Conservation (phyloP, 1,140 invertebrate species). For the Lepidotrigona ventralis region DNA sequence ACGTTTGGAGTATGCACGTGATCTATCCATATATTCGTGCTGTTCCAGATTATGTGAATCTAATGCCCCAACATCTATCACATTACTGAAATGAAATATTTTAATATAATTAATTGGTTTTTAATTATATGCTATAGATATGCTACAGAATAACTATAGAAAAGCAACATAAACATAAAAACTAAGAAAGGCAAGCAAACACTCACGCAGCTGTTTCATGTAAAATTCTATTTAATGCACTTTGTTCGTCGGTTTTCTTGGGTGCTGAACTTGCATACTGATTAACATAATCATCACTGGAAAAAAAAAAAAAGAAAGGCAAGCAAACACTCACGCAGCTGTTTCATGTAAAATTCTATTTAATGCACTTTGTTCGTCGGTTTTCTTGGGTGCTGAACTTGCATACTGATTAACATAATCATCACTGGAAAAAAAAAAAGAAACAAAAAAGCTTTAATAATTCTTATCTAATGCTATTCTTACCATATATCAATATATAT, state of each 20-base stretch:
- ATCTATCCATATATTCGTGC: slow-evolving; percentile 89
- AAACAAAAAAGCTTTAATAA: slow-evolving; percentile 34
- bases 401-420: slow-evolving; percentile 83
- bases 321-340: slow-evolving; percentile 86
- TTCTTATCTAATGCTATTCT: not conserved
- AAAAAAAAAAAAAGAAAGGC: slow-evolving; percentile 47
- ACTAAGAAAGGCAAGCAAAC: slow-evolving; percentile 26
- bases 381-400: slow-evolving; percentile 87
- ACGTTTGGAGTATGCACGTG: slow-evolving; percentile 85
- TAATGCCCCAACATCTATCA: slow-evolving; percentile 90
- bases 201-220: slow-evolving; percentile 93
- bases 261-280: slow-evolving; percentile 84
- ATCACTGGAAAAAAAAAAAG: slow-evolving; percentile 79
- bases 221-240: slow-evolving; percentile 91
- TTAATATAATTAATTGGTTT: not conserved
- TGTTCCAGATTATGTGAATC: slow-evolving; percentile 90
- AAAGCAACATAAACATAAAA: slow-evolving; percentile 10
- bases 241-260: slow-evolving; percentile 93
- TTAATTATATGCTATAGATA: not conserved
- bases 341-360: slow-evolving; percentile 93
- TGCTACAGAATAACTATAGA: not conserved
- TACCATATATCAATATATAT: slow-evolving; percentile 4
- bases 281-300: slow-evolving; percentile 84
- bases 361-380: slow-evolving; percentile 93
- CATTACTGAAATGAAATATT: slow-evolving; percentile 83